Conservation (phyloP, 1,140 invertebrate species). For the Doryteuthis pealeii region DNA sequence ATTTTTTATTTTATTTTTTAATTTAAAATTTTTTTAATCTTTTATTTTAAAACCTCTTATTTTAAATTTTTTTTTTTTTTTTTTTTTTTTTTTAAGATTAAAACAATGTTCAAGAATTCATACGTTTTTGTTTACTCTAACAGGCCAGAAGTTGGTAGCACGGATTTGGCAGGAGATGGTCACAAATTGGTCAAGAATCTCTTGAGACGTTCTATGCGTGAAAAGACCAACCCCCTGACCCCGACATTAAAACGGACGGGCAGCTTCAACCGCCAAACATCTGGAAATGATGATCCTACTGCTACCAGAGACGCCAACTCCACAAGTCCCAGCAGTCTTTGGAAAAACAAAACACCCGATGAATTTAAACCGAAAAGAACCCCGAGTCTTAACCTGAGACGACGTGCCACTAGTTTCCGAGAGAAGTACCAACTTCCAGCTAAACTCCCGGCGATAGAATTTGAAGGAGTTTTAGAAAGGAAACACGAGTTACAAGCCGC, state of each 20-base stretch:
- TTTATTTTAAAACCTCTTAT: too few relatives aligned
- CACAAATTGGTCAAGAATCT: neutral
- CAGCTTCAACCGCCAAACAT: neutral
- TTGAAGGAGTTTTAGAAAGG: constrained; percentile 87
- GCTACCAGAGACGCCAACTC: constrained; percentile 9
- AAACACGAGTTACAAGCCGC: constrained; percentile 93
- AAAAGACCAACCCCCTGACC: neutral
- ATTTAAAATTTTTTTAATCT: too few relatives aligned
- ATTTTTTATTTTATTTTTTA: too few relatives aligned
- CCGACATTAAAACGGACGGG: neutral
- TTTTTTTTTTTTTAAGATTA: too few relatives aligned
- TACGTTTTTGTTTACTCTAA: too few relatives aligned
- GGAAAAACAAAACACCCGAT: constrained; percentile 64
- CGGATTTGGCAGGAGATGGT: constrained; percentile 20
- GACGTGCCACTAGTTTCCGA: constrained; percentile 81
- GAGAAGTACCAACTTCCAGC: constrained; percentile 62
- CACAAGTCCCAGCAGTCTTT: constrained; percentile 18
- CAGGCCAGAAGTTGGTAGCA: too few relatives aligned
- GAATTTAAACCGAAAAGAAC: constrained; percentile 68
- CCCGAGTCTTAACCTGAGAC: constrained; percentile 89
- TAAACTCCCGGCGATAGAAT: constrained; percentile 83
- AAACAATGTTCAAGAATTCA: too few relatives aligned
- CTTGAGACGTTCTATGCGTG: neutral
- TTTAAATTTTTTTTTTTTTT: too few relatives aligned
- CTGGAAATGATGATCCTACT: neutral